Evolutionary conservation across 1,140 invertebrate genomes (phyloP).

Genomic region (Hormaphis cornu): DNA sequence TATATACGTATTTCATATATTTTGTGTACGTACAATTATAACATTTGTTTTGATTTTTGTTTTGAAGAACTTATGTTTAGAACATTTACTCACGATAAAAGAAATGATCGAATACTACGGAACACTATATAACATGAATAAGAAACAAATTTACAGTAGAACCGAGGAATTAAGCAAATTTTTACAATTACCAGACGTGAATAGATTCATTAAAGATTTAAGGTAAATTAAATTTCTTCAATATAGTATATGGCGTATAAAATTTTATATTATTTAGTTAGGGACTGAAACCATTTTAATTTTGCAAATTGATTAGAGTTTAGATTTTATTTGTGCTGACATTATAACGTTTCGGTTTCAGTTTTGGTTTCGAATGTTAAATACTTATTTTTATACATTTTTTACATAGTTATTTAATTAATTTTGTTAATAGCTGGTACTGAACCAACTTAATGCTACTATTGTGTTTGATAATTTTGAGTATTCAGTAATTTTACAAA

Average conservation of each 20-base stretch:
- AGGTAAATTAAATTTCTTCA: background rate
- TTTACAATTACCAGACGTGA: background rate
- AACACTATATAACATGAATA: background rate
- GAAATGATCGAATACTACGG: background rate
- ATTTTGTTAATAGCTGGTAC: too few species aligned
- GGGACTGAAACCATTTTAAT: too few species aligned
- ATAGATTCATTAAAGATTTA: background rate
- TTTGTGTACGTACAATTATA: background rate
- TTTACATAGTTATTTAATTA: too few species aligned
- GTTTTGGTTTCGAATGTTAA: too few species aligned
- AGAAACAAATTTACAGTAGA: background rate
- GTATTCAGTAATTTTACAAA: too few species aligned
- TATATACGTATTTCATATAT: too few species aligned
- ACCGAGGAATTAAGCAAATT: background rate
- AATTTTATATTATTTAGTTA: too few species aligned
- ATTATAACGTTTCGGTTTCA: background rate
- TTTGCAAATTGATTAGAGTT: background rate
- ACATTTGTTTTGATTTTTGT: background rate
- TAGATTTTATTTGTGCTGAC: background rate
- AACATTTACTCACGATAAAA: background rate
- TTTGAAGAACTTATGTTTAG: constrained; percentile 2
- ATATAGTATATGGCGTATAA: background rate
- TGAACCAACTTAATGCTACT: too few species aligned
- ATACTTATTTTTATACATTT: too few species aligned
- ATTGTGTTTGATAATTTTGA: too few species aligned